phyloP scores from a whole-genome alignment of 1,140 invertebrate genomes.

The Periplaneta americana region DNA sequence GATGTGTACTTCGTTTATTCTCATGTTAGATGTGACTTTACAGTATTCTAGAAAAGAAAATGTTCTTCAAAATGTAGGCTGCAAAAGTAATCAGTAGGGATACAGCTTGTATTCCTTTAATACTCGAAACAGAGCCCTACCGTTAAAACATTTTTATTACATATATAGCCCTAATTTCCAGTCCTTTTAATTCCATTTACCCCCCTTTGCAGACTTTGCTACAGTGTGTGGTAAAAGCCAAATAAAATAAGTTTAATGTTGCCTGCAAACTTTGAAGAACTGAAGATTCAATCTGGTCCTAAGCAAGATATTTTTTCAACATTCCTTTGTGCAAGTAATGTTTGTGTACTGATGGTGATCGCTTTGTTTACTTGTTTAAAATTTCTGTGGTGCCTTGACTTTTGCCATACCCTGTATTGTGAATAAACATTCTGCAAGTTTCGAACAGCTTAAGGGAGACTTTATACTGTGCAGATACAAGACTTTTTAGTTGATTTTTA shows the following conservation, averaged over 20 bases:
- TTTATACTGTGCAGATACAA: background rate
- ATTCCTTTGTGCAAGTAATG: background rate
- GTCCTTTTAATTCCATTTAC: background rate
- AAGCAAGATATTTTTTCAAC: background rate
- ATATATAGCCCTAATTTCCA: background rate
- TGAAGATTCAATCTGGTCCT: background rate
- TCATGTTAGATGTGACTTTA: background rate
- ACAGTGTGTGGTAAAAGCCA: background rate
- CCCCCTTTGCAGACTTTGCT: background rate
- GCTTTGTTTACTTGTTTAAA: background rate
- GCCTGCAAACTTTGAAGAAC: background rate
- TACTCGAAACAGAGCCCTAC: background rate
- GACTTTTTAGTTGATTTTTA: background rate
- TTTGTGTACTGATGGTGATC: background rate
- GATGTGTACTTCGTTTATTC: background rate
- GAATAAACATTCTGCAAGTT: background rate
- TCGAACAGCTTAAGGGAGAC: background rate
- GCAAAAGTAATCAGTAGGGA: background rate
- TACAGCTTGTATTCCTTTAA: background rate
- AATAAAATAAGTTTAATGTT: background rate
- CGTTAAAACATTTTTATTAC: background rate
- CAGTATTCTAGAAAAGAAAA: background rate
- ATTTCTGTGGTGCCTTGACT: background rate
- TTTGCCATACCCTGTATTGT: background rate
- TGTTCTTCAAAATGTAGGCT: background rate